Evolutionary conservation across 2,113 vertebrate genomes (phyloP), one percentile per base, ranked within the genome.

Genomic region (Glareola pratincola): DNA sequence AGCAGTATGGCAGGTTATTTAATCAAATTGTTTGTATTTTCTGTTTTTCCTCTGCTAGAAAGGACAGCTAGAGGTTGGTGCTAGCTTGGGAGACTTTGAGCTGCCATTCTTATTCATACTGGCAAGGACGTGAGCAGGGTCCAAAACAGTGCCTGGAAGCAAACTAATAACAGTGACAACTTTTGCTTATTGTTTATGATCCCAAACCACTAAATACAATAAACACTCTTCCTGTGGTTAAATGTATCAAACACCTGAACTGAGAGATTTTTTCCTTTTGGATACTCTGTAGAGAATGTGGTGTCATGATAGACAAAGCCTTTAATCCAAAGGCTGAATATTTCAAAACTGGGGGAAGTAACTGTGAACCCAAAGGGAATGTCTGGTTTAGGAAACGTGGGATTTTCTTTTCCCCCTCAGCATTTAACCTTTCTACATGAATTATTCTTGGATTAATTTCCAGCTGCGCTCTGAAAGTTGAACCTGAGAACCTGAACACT

Each of bases 321-420:
- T 73, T 69, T 60, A 60, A 12, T 82, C 17, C 19, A n/a, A 76
- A 60, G 17, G 12, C 23, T 66, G 59, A 60, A 30, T 77, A 72
- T 76, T 92, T 90, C 21, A 69, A 76, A 92, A 59, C 15, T 14
- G 32, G 71, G 9, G 4, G 17, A 69, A 88, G 47, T 56, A 73
- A 73, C 20, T 78, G 45, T 57, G 43, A 91, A 56, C 79, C 37
- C 51, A 68, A 62, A 83, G 39, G 41, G 45, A 41, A 57, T 57
- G 4, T 24, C 17, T 80, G 29, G 4, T 83, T 92, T 74, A 90
- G 53, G 76, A 93, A 92, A 83, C 34, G 29, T 19, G 21, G 8
- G 5, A 5, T 6, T 15, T 30, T 73, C 54, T n/a, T 23, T 2
- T 0, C 0, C 2, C 19, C 12, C 10, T 51, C 32, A 56, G 14